phyloP scores from a whole-genome alignment of 2,888 invertebrate genomes.

The Andricus quercusramuli region DNA sequence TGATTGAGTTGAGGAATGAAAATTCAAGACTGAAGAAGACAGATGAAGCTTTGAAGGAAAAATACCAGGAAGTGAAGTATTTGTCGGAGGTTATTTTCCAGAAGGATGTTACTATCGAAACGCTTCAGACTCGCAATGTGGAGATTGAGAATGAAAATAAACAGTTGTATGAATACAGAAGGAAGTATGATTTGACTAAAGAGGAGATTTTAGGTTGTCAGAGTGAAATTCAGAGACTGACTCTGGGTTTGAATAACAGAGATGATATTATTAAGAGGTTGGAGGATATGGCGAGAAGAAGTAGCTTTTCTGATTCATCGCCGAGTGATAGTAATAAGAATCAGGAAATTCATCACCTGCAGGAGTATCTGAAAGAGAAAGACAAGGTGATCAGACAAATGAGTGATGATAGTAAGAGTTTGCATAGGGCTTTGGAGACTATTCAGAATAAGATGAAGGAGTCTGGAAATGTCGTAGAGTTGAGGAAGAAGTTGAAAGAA shows the following conservation, averaged over 20 bases:
- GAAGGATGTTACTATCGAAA: conserved; percentile 70
- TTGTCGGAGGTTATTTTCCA: conserved; percentile 77
- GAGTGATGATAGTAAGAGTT: conserved; percentile 80
- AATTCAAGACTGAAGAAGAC: conserved; percentile 81
- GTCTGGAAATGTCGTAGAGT: conserved; percentile 81
- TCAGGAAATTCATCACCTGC: conserved; percentile 81
- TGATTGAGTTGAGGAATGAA: conserved; percentile 81
- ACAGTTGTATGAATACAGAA: conserved; percentile 77
- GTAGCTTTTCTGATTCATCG: conserved; percentile 66
- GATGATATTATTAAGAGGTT: conserved; percentile 70
- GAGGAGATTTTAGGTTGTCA: conserved; percentile 63
- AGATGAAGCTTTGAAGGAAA: conserved; percentile 78
- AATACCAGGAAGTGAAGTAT: conserved; percentile 79
- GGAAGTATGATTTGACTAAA: conserved; percentile 75
- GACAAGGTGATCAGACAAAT: conserved; percentile 83
- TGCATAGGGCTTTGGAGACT: conserved; percentile 80
- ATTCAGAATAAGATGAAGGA: conserved; percentile 81
- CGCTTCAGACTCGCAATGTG: conserved; percentile 65
- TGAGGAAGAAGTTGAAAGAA: conserved; percentile 81
- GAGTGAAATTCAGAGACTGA: conserved; percentile 67
- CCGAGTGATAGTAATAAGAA: conserved; percentile 71
- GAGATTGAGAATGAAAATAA: conserved; percentile 73
- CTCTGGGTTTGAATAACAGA: conserved; percentile 69
- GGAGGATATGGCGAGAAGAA: conserved; percentile 71
- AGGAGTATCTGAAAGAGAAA: conserved; percentile 82